phyloP scores from a whole-genome alignment of 2,113 vertebrate genomes.

The Prionailurus bengalensis region DNA sequence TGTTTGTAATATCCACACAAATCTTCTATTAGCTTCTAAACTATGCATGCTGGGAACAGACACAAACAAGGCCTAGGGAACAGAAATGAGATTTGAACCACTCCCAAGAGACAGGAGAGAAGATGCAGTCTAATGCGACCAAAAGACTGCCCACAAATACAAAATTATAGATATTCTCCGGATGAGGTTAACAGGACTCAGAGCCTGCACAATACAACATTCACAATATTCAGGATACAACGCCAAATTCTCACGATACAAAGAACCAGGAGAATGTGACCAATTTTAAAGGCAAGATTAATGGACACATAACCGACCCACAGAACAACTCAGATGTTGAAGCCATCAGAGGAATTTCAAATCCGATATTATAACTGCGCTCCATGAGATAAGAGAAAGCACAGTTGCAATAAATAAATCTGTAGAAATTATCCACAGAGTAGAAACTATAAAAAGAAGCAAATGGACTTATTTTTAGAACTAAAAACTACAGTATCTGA shows the following conservation, averaged over 20 bases:
- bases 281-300: not conserved
- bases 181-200: not conserved
- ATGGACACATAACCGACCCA: not conserved
- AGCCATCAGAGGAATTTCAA: not conserved
- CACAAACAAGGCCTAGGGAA: not conserved
- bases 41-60: not conserved
- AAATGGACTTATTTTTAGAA: not conserved
- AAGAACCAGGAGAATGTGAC: not conserved
- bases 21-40: not conserved
- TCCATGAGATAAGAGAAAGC: not conserved
- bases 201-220: not conserved
- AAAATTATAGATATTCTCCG: not conserved
- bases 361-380: not conserved
- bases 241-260: not conserved
- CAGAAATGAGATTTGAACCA: not conserved
- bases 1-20: not conserved
- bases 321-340: not conserved
- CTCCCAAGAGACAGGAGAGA: not conserved
- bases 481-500: not conserved
- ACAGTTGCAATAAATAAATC: not conserved
- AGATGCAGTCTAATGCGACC: not conserved
- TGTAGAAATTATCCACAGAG: not conserved
- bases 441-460: not conserved
- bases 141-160: not conserved
- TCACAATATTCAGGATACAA: not conserved